These are phyloP conservation scores for Actinia equina DNA, from an alignment of 64 coral and sea anemone genomes.

Conservation along the genomic window DNA sequence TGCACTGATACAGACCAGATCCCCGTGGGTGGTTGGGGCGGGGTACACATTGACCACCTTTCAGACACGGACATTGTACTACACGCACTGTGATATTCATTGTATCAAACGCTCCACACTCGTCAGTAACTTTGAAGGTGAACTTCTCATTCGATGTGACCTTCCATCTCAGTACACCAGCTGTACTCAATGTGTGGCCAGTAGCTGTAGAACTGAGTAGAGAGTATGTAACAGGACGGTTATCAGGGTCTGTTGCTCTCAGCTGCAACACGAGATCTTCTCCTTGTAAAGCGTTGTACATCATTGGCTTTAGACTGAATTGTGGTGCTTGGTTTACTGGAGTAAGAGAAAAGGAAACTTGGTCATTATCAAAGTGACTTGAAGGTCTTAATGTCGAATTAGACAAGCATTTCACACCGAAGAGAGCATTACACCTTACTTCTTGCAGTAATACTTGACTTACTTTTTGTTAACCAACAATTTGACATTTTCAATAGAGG, in stretches of 20 bases:
- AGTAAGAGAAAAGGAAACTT: too few relatives aligned
- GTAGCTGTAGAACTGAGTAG: constrained; percentile 11
- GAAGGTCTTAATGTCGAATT: too few relatives aligned
- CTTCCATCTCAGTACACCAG: constrained; percentile 15
- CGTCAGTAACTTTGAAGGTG: constrained; percentile 45
- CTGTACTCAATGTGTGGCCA: background rate
- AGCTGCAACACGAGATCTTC: background rate
- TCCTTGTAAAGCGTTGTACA: background rate
- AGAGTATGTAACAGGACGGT: constrained; percentile 36
- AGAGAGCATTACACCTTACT: too few relatives aligned
- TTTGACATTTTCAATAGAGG: too few relatives aligned
- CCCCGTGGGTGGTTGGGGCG: constrained; percentile 7
- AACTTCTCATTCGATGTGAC: constrained; percentile 44
- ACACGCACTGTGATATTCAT: constrained; percentile 10
- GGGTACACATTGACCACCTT: constrained; percentile 26
- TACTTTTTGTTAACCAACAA: too few relatives aligned
- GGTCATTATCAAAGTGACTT: too few relatives aligned
- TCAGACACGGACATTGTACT: constrained; percentile 22
- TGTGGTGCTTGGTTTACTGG: background rate
- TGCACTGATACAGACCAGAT: constrained; percentile 21
- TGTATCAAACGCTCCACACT: constrained; percentile 28
- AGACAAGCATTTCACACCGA: too few relatives aligned
- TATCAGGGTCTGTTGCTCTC: background rate
- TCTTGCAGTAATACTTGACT: too few relatives aligned
- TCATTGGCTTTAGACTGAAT: background rate